Percentiles rank a stretch among this genome's conserved stretches.
phyloP scores from a whole-genome alignment of 2,888 invertebrate species.

The Hyles lineata region DNA sequence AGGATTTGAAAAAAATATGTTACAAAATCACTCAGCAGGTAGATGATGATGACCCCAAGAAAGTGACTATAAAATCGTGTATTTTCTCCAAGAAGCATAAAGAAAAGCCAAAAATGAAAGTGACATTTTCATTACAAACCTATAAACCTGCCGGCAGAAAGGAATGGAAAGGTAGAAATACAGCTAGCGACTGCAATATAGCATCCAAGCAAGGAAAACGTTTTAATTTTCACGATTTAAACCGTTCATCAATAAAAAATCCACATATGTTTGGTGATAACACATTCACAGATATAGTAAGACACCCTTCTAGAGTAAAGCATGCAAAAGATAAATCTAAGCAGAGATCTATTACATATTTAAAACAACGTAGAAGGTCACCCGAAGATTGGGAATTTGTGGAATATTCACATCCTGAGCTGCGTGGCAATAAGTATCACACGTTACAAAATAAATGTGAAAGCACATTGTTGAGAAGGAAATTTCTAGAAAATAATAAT shows the following conservation, averaged over 20 bases:
- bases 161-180: not conserved
- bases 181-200: conserved; percentile 8
- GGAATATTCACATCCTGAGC: not conserved
- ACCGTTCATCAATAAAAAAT: not conserved
- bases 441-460: not conserved
- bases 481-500: not conserved
- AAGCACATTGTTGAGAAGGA: not conserved
- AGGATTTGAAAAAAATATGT: conserved; percentile 10
- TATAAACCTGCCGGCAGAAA: not conserved
- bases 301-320: not conserved
- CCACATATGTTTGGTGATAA: not conserved
- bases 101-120: conserved; percentile 10
- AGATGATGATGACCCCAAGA: not conserved
- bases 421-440: not conserved
- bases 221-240: not conserved
- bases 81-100: not conserved
- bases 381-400: not conserved
- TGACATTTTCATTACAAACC: conserved; percentile 10
- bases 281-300: not conserved
- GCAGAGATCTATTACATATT: too few species aligned
- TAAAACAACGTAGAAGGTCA: not conserved
- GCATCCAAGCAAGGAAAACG: not conserved
- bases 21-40: not conserved
- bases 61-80: conserved; percentile 8
- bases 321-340: not conserved